These are phyloP conservation scores for Paragorgia papillata DNA, from an alignment of 92 coral and sea anemone species.

Conservation along the genomic window DNA sequence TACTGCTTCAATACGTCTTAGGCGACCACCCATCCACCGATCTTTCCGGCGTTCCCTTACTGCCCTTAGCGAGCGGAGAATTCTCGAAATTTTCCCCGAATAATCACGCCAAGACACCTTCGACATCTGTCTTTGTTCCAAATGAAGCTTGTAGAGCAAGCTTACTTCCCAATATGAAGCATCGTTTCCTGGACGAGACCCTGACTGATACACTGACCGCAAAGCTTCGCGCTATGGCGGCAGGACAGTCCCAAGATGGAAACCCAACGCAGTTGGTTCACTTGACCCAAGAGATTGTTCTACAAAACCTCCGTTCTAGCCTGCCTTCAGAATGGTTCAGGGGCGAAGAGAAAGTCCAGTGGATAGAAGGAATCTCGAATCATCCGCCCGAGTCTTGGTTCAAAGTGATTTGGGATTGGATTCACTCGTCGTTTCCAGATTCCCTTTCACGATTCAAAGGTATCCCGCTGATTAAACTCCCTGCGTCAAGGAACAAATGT, in stretches of 20 bases:
- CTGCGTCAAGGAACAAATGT: background rate
- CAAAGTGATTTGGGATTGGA: constrained; percentile 52
- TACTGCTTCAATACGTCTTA: constrained; percentile 72
- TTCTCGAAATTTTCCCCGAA: constrained; percentile 67
- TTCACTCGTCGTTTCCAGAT: constrained; percentile 31
- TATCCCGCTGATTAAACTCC: constrained; percentile 37
- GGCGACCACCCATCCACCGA: constrained; percentile 68
- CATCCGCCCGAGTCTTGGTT: constrained; percentile 58
- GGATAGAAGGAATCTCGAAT: constrained; percentile 14
- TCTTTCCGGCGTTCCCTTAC: constrained; percentile 78
- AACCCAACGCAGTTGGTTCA: constrained; percentile 39
- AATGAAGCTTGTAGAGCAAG: constrained; percentile 65
- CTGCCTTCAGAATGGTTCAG: constrained; percentile 51
- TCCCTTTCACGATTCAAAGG: constrained; percentile 33
- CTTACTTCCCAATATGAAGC: constrained; percentile 67
- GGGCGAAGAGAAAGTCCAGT: constrained; percentile 10
- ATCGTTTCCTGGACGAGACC: constrained; percentile 74
- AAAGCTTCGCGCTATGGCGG: constrained; percentile 59
- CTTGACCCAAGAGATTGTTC: constrained; percentile 27
- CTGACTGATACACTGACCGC: constrained; percentile 55
- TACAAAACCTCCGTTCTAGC: background rate
- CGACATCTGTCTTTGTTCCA: constrained; percentile 64
- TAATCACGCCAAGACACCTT: constrained; percentile 53
- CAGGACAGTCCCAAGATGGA: background rate
- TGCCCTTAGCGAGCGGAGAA: constrained; percentile 78